Evolutionary conservation across 2,888 invertebrate genomes (phyloP).

Genomic region (Acronicta aceris): DNA sequence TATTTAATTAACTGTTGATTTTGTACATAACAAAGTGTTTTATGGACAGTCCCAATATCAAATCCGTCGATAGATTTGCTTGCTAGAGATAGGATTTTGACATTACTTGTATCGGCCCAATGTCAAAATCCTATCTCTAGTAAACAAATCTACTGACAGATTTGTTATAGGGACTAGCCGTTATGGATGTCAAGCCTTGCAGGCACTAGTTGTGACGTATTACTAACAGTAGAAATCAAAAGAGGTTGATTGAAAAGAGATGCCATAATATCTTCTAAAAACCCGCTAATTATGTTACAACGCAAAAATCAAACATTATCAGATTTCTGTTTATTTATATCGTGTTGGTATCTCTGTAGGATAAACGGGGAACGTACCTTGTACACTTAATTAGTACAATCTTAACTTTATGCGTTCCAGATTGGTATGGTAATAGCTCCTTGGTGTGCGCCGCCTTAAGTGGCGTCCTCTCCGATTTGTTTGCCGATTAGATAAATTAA

Average conservation of each 20-base stretch:
- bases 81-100: no score
- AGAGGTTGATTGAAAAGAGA: no score
- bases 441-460: conserved; percentile 71
- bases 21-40: no score
- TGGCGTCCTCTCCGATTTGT: conserved; percentile 85
- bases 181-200: no score
- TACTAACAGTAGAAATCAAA: background rate
- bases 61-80: no score
- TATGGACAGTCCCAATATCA: no score
- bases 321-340: conserved; percentile 59
- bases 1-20: no score
- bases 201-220: no score
- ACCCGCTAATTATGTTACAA: conserved; percentile 33
- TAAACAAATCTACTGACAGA: no score
- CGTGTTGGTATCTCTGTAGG: conserved; percentile 54
- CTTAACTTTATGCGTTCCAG: conserved; percentile 85
- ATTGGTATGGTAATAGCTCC: conserved; percentile 85
- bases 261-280: conserved; percentile 6
- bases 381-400: conserved; percentile 85
- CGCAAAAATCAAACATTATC: conserved; percentile 47
- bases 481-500: conserved; percentile 77
- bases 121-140: no score
- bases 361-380: conserved; percentile 71
- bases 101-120: no score
- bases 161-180: no score